Evolutionary conservation across 2,113 vertebrate genomes (phyloP).

Genomic region (Apus apus): DNA sequence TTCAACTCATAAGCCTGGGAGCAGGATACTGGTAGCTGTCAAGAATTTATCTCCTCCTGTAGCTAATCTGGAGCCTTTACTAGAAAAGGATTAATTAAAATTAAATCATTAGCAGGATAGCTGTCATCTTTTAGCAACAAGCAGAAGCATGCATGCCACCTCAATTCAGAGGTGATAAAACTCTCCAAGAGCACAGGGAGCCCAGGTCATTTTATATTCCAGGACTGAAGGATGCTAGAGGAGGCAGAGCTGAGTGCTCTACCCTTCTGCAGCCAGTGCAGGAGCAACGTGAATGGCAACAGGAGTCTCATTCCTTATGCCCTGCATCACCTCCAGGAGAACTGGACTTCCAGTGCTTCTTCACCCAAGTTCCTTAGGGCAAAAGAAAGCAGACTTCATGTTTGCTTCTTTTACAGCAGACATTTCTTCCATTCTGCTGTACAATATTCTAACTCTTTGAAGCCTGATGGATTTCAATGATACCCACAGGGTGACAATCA

Average conservation of each 20-base stretch:
- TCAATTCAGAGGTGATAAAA: background rate
- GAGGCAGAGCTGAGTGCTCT: background rate
- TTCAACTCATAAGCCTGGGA: background rate
- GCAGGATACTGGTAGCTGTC: background rate
- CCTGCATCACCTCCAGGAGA: background rate
- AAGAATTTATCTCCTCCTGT: background rate
- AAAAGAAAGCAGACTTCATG: accelerated
- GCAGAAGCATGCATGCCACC: background rate
- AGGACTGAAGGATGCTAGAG: background rate
- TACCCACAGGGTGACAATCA: background rate
- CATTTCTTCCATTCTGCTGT: background rate
- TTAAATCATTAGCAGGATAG: background rate
- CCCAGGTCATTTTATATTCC: background rate
- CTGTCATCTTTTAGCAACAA: background rate
- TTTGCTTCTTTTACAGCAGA: background rate
- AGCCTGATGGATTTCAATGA: background rate
- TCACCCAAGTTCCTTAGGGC: background rate
- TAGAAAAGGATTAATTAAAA: background rate
- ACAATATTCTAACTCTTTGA: background rate
- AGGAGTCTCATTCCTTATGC: background rate
- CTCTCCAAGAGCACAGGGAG: background rate
- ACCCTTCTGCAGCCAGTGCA: background rate
- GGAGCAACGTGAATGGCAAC: accelerated
- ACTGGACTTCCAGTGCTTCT: background rate
- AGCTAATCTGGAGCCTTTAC: background rate